Evolutionary conservation across 2,113 vertebrate species (phyloP).

Genomic region (Trematocara unimaculatum): DNA sequence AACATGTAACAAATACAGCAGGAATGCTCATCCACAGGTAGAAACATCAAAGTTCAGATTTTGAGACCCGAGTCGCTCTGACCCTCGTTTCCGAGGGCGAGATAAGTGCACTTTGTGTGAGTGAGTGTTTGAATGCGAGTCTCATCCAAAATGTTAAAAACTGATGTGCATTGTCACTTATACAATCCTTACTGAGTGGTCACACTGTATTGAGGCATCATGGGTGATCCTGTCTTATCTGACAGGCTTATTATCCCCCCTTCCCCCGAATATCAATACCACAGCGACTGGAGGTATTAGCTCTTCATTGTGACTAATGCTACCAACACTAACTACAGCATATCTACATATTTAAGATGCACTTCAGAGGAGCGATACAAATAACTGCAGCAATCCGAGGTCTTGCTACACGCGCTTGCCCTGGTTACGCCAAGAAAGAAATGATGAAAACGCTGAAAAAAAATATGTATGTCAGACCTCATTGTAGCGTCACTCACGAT

Average conservation of each 20-base stretch:
- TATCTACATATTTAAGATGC: conserved; percentile 18
- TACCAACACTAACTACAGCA: conserved; percentile 7
- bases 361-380: conserved; percentile 13
- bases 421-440: conserved; percentile 20
- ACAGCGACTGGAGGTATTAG: conserved; percentile 6
- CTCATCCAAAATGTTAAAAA: neutral
- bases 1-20: conserved; percentile 53
- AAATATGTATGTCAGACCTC: conserved; percentile 30
- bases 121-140: neutral
- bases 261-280: neutral
- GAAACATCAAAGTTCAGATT: conserved; percentile 29
- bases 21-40: conserved; percentile 66
- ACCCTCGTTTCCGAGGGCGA: conserved; percentile 4
- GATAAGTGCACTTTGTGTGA: conserved; percentile 38
- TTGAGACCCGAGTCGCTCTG: neutral
- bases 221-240: neutral
- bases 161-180: neutral
- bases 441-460: neutral
- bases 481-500: conserved; percentile 37
- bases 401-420: conserved; percentile 13
- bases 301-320: conserved; percentile 6
- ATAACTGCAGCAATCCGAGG: conserved; percentile 8
- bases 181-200: conserved; percentile 33
- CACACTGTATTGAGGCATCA: conserved; percentile 1
- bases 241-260: neutral